phyloP scores from a whole-genome alignment of 2,888 invertebrate genomes.

The Palloptera scutellata region DNA sequence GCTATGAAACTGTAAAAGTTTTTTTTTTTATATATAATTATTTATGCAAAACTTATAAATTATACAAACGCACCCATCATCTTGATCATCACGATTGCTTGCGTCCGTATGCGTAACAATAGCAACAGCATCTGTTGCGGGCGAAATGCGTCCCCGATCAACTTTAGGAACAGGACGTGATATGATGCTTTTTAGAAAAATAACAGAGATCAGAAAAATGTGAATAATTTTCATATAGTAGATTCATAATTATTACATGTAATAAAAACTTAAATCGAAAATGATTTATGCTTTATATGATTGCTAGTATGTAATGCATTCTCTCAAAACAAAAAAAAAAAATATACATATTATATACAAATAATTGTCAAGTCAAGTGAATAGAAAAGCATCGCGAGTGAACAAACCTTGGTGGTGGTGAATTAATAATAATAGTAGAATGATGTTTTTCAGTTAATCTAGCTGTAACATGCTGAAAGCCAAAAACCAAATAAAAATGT shows the following conservation, averaged over 20 bases:
- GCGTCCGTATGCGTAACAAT: slow-evolving; percentile 52
- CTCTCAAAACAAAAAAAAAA: too few species aligned
- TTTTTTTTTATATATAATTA: slow-evolving; percentile 11
- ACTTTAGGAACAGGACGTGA: slow-evolving; percentile 69
- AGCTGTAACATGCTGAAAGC: slow-evolving; percentile 65
- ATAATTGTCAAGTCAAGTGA: slow-evolving; percentile 16
- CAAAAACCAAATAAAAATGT: slow-evolving; percentile 59
- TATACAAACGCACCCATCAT: slow-evolving; percentile 69
- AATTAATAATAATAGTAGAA: slow-evolving; percentile 50
- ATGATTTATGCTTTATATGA: too few species aligned
- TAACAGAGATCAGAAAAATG: slow-evolving; percentile 2
- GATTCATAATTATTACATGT: too few species aligned
- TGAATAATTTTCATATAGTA: background rate
- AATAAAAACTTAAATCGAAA: too few species aligned
- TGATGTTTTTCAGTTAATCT: slow-evolving; percentile 63
- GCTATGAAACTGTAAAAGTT: slow-evolving; percentile 62
- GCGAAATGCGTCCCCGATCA: slow-evolving; percentile 69
- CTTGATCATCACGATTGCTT: slow-evolving; percentile 69
- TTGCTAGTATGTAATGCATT: too few species aligned
- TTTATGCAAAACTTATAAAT: slow-evolving; percentile 3
- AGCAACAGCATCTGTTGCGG: slow-evolving; percentile 69
- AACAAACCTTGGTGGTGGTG: slow-evolving; percentile 63
- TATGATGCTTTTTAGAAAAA: slow-evolving; percentile 43
- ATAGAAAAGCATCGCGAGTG: slow-evolving; percentile 14
- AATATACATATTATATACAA: background rate